Base-by-base conservation (phyloP, 2,888 invertebrate species). In the Caenorhabditis wallacei region DNA sequence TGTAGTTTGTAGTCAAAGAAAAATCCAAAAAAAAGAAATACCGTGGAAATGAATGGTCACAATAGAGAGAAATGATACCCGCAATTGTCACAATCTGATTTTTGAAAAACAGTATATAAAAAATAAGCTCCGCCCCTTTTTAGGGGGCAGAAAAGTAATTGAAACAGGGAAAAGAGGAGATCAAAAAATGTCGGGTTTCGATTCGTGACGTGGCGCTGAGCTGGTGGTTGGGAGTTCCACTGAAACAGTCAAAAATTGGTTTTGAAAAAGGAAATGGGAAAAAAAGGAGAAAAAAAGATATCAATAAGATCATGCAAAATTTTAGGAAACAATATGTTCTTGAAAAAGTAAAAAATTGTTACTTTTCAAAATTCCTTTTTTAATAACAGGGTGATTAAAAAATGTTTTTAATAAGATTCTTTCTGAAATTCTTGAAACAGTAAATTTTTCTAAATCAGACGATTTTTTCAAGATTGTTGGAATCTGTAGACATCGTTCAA, bases 131-230 rank as follows among this genome's bases (percentile, higher is more conserved):
- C 46, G 46, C 46, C 46, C 46, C n/a, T 18, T 48, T 48, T 43
- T 43, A n/a, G 10, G 43, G 46, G 18, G 18, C 13, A 13, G 18
- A 18, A 48, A 18, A 18, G 18, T 18, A 18, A 18, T 2, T n/a
- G 18, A 18, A 48, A n/a, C 13, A 18, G 46, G 46, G 46, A 13
- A 24, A 22, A 24, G 20, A 53, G 24, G 24, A 53, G 53, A 69
- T 79, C 57, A 71, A 35, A 80, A 80, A 40, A 80, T 72, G 35
- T 80, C 80, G 22, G 80, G 66, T 26, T 80, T 80, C 30, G 80
- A 80, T 59, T 72, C 80, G 54, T 80, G 80, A n/a, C 80, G 71
- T 54, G 80, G 71, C 1, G 80, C 64, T 8, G 66, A 40, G 57
- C 79, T 79, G 2, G 80, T 72, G 1, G 71, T 64, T 16, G 71